Conservation (phyloP, 2,797 vertebrate genomes). For the Typhlichthys subterraneus region DNA sequence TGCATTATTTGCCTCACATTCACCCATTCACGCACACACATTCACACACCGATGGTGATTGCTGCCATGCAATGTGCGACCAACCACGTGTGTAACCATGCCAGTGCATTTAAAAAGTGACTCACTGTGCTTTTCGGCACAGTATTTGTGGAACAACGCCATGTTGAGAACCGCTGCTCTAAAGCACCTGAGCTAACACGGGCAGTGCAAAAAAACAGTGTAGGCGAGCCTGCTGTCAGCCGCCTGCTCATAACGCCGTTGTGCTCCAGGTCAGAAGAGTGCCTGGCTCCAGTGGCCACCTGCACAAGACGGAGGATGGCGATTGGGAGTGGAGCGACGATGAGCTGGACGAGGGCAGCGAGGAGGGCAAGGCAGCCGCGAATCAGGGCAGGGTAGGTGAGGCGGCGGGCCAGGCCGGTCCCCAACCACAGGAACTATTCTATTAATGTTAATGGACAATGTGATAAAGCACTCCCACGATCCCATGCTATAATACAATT, state of each 20-base stretch:
- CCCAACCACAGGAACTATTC: neutral
- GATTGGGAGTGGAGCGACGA: constrained; percentile 99
- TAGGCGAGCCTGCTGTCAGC: neutral
- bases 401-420: neutral
- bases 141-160: too few relatives aligned
- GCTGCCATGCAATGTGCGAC: too few relatives aligned
- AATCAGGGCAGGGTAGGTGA: constrained; percentile 88
- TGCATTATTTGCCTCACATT: too few relatives aligned
- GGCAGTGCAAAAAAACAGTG: neutral
- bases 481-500: too few relatives aligned
- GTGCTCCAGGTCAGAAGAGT: constrained; percentile 89
- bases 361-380: constrained; percentile 91
- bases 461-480: neutral
- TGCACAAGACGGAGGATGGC: constrained; percentile 97
- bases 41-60: too few relatives aligned
- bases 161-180: too few relatives aligned
- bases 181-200: neutral
- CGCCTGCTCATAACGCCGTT: constrained; percentile 8
- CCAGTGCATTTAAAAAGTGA: too few relatives aligned
- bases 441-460: neutral
- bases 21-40: too few relatives aligned
- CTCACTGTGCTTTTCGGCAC: too few relatives aligned
- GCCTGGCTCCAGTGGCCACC: constrained; percentile 94
- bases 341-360: constrained; percentile 92
- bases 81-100: too few relatives aligned